Percentiles rank a stretch among this genome's conserved stretches.
phyloP scores from a whole-genome alignment of 2,888 invertebrate genomes.

The Agrypnus murinus region DNA sequence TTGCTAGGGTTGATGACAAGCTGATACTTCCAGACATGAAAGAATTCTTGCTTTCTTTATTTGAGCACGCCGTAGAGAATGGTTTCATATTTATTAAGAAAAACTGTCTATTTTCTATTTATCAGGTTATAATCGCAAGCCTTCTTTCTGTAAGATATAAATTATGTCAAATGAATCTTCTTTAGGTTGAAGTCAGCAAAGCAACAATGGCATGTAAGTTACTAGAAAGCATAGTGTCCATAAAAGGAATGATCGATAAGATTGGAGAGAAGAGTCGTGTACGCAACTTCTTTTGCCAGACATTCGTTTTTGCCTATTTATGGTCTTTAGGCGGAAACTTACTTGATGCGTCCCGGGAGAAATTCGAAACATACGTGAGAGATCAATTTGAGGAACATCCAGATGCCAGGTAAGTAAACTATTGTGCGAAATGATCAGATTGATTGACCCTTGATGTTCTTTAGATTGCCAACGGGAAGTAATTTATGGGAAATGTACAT shows the following conservation, averaged over 20 bases:
- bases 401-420: slow-evolving; percentile 75
- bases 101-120: slow-evolving; percentile 82
- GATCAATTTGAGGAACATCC: slow-evolving; percentile 81
- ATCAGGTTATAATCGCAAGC: slow-evolving; percentile 75
- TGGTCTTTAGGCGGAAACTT: slow-evolving; percentile 94
- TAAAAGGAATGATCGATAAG: slow-evolving; percentile 73
- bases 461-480: slow-evolving; percentile 80
- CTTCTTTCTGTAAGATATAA: neutral
- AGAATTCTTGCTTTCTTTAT: slow-evolving; percentile 80
- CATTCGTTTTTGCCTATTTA: slow-evolving; percentile 87
- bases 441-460: neutral
- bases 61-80: slow-evolving; percentile 77
- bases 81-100: slow-evolving; percentile 81
- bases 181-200: slow-evolving; percentile 88
- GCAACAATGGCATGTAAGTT: slow-evolving; percentile 84
- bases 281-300: slow-evolving; percentile 80
- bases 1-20: slow-evolving; percentile 73
- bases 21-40: slow-evolving; percentile 75
- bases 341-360: slow-evolving; percentile 78
- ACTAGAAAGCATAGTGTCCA: slow-evolving; percentile 80
- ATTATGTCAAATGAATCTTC: slow-evolving; percentile 26
- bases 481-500: slow-evolving; percentile 86
- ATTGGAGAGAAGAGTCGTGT: slow-evolving; percentile 76
- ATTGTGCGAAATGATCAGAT: neutral
- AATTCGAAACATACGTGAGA: slow-evolving; percentile 81